Percentiles rank a stretch among this genome's conserved stretches.
Conservation (phyloP, 1,140 invertebrate genomes). For the Plectrocnemia conspersa region DNA sequence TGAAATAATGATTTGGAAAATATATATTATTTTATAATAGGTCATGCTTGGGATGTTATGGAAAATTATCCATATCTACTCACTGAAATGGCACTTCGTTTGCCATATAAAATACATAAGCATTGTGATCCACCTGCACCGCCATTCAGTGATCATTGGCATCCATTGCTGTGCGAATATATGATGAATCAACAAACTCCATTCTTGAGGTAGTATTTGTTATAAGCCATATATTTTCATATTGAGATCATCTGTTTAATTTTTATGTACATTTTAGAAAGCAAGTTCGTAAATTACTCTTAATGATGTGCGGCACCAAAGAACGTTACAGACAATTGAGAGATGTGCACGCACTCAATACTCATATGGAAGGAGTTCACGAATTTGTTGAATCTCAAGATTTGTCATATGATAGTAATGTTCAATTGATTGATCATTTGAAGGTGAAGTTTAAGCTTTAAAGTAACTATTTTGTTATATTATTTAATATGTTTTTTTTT, state of each 20-base stretch:
- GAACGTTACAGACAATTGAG: constrained; percentile 91
- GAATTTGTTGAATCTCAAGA: constrained; percentile 46
- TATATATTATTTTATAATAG: constrained; percentile 35
- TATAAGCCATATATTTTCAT: not conserved
- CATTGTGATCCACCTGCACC: constrained; percentile 57
- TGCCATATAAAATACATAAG: constrained; percentile 91
- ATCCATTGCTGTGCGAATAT: constrained; percentile 79
- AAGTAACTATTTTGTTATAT: not conserved
- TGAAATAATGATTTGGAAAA: too few species aligned
- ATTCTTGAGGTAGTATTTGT: constrained; percentile 52
- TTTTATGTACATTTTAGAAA: constrained; percentile 38
- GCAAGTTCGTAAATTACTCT: constrained; percentile 83
- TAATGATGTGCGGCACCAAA: constrained; percentile 92
- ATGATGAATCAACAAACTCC: constrained; percentile 90
- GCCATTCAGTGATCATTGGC: constrained; percentile 86
- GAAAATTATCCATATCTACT: constrained; percentile 88
- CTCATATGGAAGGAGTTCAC: constrained; percentile 67
- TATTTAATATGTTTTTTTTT: not conserved
- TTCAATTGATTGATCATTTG: constrained; percentile 90
- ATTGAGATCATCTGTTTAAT: constrained; percentile 3
- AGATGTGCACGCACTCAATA: constrained; percentile 85
- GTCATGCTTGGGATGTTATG: constrained; percentile 88
- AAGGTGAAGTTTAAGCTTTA: too few species aligned
- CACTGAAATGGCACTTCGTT: constrained; percentile 88
- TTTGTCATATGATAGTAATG: constrained; percentile 83